These are phyloP conservation scores for Atrina japonica DNA, from an alignment of 2,888 invertebrate species.

Conservation along the genomic window DNA sequence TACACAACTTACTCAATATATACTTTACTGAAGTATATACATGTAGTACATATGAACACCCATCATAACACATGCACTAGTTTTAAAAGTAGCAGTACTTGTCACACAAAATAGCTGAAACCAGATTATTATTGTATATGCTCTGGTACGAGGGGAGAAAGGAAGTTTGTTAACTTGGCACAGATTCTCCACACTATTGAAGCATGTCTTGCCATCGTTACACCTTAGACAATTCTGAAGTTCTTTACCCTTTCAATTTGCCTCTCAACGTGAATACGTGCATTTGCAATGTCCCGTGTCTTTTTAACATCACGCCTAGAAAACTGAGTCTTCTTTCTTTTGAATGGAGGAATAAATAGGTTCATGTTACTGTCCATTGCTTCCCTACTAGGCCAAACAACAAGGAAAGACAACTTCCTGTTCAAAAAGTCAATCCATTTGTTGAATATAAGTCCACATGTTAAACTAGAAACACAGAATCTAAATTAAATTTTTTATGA, in stretches of 20 bases:
- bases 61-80: too few relatives aligned
- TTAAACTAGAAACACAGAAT: constrained; percentile 30
- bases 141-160: too few relatives aligned
- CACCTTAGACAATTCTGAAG: constrained; percentile 29
- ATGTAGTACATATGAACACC: too few relatives aligned
- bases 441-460: constrained; percentile 40
- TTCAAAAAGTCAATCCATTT: constrained; percentile 41
- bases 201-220: neutral
- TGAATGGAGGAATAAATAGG: constrained; percentile 41
- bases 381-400: constrained; percentile 34
- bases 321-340: constrained; percentile 29
- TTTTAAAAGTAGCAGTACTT: too few relatives aligned
- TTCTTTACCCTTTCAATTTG: constrained; percentile 34
- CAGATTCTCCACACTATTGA: constrained; percentile 29
- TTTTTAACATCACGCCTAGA: constrained; percentile 23
- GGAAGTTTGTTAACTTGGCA: neutral
- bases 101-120: too few relatives aligned
- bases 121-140: too few relatives aligned
- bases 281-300: constrained; percentile 26
- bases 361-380: constrained; percentile 36
- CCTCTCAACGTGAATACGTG: constrained; percentile 32
- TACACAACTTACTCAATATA: too few relatives aligned
- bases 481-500: too few relatives aligned
- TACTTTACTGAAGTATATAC: too few relatives aligned
- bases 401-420: constrained; percentile 22